Conservation (phyloP, 2,888 invertebrate genomes). For the Smittia sp. region DNA sequence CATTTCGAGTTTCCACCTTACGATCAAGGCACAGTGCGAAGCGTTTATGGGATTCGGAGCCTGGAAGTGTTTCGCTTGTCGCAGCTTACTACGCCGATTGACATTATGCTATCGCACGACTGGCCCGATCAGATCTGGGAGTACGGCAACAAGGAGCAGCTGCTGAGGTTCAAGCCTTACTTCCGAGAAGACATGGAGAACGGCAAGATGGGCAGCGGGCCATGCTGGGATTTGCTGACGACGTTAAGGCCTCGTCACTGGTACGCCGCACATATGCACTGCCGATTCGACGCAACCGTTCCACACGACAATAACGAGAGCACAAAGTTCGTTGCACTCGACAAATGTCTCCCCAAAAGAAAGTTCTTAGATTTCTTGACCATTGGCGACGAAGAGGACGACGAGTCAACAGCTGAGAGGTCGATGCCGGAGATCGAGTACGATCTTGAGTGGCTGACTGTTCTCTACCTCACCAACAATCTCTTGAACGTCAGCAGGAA, state of each 20-base stretch:
- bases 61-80: constrained; percentile 85
- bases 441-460: constrained; percentile 92
- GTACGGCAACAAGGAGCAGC: constrained; percentile 69
- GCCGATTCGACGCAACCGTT: constrained; percentile 88
- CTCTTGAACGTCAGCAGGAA: constrained; percentile 68
- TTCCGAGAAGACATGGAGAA: constrained; percentile 76
- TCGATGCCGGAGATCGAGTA: constrained; percentile 57
- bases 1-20: constrained; percentile 89
- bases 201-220: constrained; percentile 82
- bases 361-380: constrained; percentile 85
- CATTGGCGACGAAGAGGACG: constrained; percentile 59
- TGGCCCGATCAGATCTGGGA: constrained; percentile 91
- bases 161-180: constrained; percentile 72
- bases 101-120: constrained; percentile 94
- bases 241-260: constrained; percentile 82
- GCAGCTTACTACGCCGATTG: constrained; percentile 68
- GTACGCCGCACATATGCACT: constrained; percentile 97
- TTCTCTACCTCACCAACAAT: constrained; percentile 86
- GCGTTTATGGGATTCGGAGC: constrained; percentile 90
- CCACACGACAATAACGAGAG: constrained; percentile 63
- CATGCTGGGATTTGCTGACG: constrained; percentile 77
- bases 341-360: constrained; percentile 89
- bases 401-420: constrained; percentile 49
- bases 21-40: constrained; percentile 68
- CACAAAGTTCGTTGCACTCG: constrained; percentile 90